phyloP scores from a whole-genome alignment of 2,113 vertebrate genomes.

The Emydocephalus ijimae region DNA sequence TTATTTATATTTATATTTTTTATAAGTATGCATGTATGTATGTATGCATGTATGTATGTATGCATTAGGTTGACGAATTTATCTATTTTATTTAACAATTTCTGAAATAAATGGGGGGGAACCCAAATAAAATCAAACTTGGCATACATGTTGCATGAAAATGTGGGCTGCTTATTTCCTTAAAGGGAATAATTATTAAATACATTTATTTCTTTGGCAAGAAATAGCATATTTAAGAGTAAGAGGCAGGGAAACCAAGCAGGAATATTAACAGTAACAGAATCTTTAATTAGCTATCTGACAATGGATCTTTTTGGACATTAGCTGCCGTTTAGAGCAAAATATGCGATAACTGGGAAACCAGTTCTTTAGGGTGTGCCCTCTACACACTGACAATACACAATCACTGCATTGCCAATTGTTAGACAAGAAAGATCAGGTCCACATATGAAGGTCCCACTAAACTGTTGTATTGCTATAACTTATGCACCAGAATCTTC shows the following conservation, averaged over 20 bases:
- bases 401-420: neutral
- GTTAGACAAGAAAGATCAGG: neutral
- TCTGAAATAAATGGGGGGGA: neutral
- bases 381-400: neutral
- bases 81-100: neutral
- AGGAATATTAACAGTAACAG: neutral
- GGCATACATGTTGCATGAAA: neutral
- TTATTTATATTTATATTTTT: too few species aligned
- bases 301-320: neutral
- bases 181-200: neutral
- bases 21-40: too few species aligned
- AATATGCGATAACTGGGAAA: neutral
- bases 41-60: too few species aligned
- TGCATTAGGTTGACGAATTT: neutral
- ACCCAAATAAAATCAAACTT: neutral
- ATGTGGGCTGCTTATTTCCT: neutral
- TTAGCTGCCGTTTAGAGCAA: neutral
- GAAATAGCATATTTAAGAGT: neutral
- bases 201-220: neutral
- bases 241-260: neutral
- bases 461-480: neutral
- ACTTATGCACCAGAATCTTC: neutral
- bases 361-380: neutral
- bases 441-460: neutral
- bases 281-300: neutral